phyloP scores from a whole-genome alignment of 2,113 vertebrate species.

The Symphodus melops region DNA sequence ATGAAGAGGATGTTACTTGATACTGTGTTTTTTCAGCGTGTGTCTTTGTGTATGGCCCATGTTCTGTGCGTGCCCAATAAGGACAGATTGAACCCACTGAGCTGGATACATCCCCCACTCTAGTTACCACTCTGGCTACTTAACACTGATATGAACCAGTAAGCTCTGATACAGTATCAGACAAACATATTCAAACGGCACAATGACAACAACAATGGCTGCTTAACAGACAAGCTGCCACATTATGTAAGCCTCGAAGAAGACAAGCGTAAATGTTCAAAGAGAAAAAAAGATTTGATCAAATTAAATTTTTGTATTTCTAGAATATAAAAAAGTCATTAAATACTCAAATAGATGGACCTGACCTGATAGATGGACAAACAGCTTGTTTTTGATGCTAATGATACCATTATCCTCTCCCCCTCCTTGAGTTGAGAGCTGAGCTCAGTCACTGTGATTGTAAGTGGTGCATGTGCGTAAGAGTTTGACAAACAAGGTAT shows the following conservation, averaged over 20 bases:
- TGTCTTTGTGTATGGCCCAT: conserved; percentile 1
- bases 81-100: conserved; percentile 76
- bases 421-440: not conserved
- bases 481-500: conserved; percentile 26
- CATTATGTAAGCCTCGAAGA: not conserved
- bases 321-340: not conserved
- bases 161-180: conserved; percentile 62
- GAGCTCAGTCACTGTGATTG: not conserved
- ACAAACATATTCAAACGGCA: conserved; percentile 39
- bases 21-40: conserved; percentile 32
- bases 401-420: not conserved
- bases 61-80: conserved; percentile 37
- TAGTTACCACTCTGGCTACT: conserved; percentile 63
- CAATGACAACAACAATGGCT: conserved; percentile 37
- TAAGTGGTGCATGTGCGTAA: not conserved
- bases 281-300: not conserved
- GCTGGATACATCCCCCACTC: conserved; percentile 66
- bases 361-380: no score
- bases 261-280: not conserved
- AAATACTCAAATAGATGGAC: not conserved
- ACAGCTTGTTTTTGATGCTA: not conserved
- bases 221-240: conserved; percentile 9
- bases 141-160: conserved; percentile 71
- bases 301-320: not conserved
- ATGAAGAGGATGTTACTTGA: conserved; percentile 78